Evolutionary conservation across 2,888 invertebrate species (phyloP), one percentile per base, ranked within the genome.

Genomic region (Drosophila barbarae): DNA sequence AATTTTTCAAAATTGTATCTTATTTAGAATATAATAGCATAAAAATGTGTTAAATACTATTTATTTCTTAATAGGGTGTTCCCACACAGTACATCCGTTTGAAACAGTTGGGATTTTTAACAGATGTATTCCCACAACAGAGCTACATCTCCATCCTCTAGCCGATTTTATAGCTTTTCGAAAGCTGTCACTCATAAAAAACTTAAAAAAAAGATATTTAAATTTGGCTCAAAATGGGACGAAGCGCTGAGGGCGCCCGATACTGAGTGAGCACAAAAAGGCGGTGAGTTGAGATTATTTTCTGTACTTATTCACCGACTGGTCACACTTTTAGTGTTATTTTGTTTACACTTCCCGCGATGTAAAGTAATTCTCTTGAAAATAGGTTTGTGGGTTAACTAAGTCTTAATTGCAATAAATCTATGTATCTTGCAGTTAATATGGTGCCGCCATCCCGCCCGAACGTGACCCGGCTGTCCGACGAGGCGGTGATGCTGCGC

Each of bases 401-500:
- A 38, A 15, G 5, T 13, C 3, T n/a, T 9, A 34, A 41, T 7
- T 9, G 2, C 13, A 35, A 36, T 13, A 10, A 8, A 3, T 13
- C 0, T 2, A 3, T 2, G 2, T 3, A n/a, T 9, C 2, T 49
- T 84, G 38, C 89, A 93, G 93, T 91, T 54, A 91, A 93, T 26
- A 92, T 98, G 93, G 93, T 96, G 50, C 97, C 97, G 0, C 98
- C 98, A 0, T 94, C 95, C 1, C 93, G 93, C 21, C 98, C 98
- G 0, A 95, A 94, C 77, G 94, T 98, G 39, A 95, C 96, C 0
- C 92, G 97, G 26, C 90, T 97, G 51, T 94, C 95, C 0, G 97
- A 98, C 82, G 94, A 95, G 44, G 95, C 97, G 10, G 98, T 98
- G 1, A 96, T 97, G 94, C 94, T 98, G 12, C 92, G 96, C 32